Conservation (phyloP, 2,888 invertebrate species). For the Cerceris ruficornis region DNA sequence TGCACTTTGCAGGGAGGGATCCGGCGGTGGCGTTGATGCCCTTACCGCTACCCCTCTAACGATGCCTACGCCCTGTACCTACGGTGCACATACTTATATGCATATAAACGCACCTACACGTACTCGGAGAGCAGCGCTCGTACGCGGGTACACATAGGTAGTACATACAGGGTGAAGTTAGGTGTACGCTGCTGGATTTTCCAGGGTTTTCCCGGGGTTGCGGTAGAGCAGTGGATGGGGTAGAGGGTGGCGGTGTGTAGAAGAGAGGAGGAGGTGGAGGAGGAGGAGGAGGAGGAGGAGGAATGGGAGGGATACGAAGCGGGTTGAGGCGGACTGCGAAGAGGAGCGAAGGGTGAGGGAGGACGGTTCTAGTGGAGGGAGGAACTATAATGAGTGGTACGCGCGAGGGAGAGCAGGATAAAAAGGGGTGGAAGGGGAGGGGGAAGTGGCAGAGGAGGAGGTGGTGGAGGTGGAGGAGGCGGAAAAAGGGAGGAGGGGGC, state of each 20-base stretch:
- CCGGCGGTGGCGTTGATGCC: not conserved
- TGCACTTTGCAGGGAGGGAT: slow-evolving; percentile 27
- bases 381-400: slow-evolving; percentile 76
- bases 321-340: slow-evolving; percentile 52
- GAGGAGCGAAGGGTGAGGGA: slow-evolving; percentile 44
- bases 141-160: slow-evolving; percentile 55
- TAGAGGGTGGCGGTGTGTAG: slow-evolving; percentile 68
- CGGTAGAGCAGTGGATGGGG: slow-evolving; percentile 73
- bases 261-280: slow-evolving; percentile 34
- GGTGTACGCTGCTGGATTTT: slow-evolving; percentile 78
- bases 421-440: slow-evolving; percentile 5
- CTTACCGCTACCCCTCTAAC: slow-evolving; percentile 3
- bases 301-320: slow-evolving; percentile 39
- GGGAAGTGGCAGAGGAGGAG: slow-evolving; percentile 26
- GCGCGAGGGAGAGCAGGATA: slow-evolving; percentile 59
- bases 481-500: slow-evolving; percentile 47
- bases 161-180: slow-evolving; percentile 70
- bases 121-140: slow-evolving; percentile 47
- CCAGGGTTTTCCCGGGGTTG: slow-evolving; percentile 81
- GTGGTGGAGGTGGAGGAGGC: slow-evolving; percentile 9
- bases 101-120: not conserved
- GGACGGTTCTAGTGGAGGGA: slow-evolving; percentile 57
- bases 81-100: not conserved
- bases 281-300: slow-evolving; percentile 26
- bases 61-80: slow-evolving; percentile 18